Evolutionary conservation across 2,888 invertebrate species (phyloP).

Genomic region (Yponomeuta cagnagella): DNA sequence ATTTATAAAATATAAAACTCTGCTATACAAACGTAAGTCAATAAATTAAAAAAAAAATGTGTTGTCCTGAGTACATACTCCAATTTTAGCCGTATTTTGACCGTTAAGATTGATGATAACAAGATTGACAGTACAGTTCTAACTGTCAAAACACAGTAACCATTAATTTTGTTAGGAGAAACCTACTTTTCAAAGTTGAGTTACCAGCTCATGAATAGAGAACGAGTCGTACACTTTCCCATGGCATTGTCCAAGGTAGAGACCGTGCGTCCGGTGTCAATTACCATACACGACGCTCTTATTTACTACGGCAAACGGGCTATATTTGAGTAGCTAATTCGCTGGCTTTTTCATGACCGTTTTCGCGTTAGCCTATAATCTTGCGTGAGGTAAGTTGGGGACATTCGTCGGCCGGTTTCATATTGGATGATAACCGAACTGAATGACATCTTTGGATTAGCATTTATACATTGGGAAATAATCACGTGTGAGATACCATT

Average conservation of each 20-base stretch:
- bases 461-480: no score
- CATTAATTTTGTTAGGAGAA: background rate
- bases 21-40: no score
- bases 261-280: background rate
- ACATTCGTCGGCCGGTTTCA: no score
- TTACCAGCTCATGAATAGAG: background rate
- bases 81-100: no score
- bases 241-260: background rate
- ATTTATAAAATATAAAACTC: no score
- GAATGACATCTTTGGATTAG: no score
- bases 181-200: background rate
- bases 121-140: background rate
- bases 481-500: no score
- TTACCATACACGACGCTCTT: background rate
- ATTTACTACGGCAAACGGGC: background rate
- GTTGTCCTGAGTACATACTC: no score
- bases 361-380: background rate
- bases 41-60: no score
- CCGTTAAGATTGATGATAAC: background rate
- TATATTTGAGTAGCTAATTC: background rate
- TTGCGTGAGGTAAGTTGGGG: background rate
- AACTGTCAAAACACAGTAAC: background rate
- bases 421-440: no score
- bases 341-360: background rate
- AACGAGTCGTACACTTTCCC: background rate